Conservation (phyloP, 1,140 invertebrate genomes). For the Ceratina australensis region DNA sequence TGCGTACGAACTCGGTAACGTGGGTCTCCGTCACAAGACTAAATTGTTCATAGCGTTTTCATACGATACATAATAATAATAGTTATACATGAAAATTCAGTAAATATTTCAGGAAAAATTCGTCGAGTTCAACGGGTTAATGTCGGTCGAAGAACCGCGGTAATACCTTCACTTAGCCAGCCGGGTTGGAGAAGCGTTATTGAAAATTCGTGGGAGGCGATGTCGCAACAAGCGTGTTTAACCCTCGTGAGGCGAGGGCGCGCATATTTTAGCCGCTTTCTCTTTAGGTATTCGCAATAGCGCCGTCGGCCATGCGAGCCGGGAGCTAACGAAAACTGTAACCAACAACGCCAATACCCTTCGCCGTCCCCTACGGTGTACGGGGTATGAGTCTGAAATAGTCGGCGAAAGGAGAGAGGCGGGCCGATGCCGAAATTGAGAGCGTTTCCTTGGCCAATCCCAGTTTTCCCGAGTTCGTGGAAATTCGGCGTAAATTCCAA, state of each 20-base stretch:
- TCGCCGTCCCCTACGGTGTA: conserved; percentile 22
- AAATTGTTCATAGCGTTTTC: no score
- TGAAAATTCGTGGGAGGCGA: conserved; percentile 54
- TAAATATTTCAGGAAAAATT: no score
- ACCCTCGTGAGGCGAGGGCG: conserved; percentile 37
- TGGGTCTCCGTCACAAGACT: no score
- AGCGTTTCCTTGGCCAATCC: conserved; percentile 36
- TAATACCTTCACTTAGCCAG: conserved; percentile 33
- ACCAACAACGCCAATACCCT: conserved; percentile 47
- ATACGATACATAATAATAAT: no score
- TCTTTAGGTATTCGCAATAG: conserved; percentile 67
- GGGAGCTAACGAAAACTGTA: conserved; percentile 41
- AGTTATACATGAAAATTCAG: no score
- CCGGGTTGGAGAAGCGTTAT: conserved; percentile 46
- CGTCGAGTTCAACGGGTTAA: no score
- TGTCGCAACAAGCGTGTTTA: conserved; percentile 49
- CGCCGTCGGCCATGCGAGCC: conserved; percentile 68
- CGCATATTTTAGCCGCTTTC: conserved; percentile 48
- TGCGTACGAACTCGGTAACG: no score
- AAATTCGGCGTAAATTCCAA: conserved; percentile 65
- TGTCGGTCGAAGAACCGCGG: no score
- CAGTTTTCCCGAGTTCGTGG: conserved; percentile 63
- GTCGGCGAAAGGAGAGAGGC: not conserved
- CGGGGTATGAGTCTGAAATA: conserved; percentile 11
- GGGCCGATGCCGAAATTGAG: conserved; percentile 36